A percentile compares a stretch with the other conserved stretches of the same genome.
Conservation (phyloP, 2,888 invertebrate genomes). For the Cacoxenus indagator region DNA sequence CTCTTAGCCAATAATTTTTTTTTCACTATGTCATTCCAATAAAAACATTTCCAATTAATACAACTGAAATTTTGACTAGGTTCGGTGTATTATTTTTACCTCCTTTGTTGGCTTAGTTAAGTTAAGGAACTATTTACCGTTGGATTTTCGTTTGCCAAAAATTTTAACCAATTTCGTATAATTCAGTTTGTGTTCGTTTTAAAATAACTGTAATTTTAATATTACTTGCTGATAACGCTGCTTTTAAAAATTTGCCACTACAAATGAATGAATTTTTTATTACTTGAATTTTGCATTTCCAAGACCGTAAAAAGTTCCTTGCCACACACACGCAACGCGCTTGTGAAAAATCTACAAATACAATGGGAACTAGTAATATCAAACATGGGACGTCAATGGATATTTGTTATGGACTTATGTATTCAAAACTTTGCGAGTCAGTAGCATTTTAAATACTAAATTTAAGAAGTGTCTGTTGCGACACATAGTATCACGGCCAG, state of each 20-base stretch:
- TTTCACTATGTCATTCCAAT: slow-evolving; percentile 14
- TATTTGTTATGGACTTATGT: too few relatives aligned
- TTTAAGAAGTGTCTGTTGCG: too few relatives aligned
- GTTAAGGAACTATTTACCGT: slow-evolving; percentile 69
- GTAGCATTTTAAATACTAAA: too few relatives aligned
- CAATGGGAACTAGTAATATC: neutral
- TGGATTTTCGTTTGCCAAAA: slow-evolving; percentile 61
- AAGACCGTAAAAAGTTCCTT: slow-evolving; percentile 63
- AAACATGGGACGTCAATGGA: too few relatives aligned
- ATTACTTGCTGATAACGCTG: neutral
- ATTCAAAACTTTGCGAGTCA: too few relatives aligned
- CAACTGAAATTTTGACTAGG: neutral
- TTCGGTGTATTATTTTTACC: neutral
- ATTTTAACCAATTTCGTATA: slow-evolving; percentile 45
- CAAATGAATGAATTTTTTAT: slow-evolving; percentile 36
- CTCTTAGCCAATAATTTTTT: too few relatives aligned
- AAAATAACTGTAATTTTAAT: neutral
- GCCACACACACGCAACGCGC: too few relatives aligned
- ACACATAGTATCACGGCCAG: too few relatives aligned
- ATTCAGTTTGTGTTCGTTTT: slow-evolving; percentile 19
- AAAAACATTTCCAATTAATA: neutral
- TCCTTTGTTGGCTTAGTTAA: slow-evolving; percentile 31
- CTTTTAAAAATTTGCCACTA: slow-evolving; percentile 35
- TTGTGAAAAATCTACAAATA: slow-evolving; percentile 42
- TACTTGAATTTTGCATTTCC: slow-evolving; percentile 54